phyloP scores from a whole-genome alignment of 2,888 invertebrate species.

The Gymnosoma rotundatum region DNA sequence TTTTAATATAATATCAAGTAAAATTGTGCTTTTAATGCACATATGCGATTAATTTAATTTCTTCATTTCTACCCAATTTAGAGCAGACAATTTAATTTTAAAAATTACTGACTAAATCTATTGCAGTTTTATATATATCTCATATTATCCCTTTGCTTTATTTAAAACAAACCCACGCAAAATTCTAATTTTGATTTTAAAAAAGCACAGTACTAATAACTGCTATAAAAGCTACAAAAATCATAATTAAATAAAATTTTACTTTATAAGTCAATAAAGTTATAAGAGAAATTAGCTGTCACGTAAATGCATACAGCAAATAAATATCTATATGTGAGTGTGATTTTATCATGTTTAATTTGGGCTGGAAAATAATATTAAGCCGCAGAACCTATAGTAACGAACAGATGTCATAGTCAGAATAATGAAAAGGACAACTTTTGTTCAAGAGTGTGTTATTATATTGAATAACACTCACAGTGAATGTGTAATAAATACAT shows the following conservation, averaged over 20 bases:
- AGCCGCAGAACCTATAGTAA: conserved; percentile 25
- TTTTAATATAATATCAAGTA: too few relatives aligned
- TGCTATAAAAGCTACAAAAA: not conserved
- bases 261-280: not conserved
- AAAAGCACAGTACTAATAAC: too few relatives aligned
- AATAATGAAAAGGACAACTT: conserved; percentile 40
- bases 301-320: not conserved
- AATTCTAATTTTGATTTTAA: not conserved
- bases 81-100: not conserved
- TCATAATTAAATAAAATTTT: conserved; percentile 1
- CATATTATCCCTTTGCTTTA: not conserved
- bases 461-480: conserved; percentile 12
- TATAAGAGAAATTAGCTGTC: not conserved
- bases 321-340: not conserved
- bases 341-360: not conserved
- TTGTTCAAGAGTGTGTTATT: conserved; percentile 28
- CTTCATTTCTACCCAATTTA: not conserved
- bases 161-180: not conserved
- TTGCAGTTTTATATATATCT: not conserved
- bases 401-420: conserved; percentile 55
- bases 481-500: conserved; percentile 31
- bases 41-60: too few relatives aligned
- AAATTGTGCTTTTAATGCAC: too few relatives aligned
- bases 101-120: not conserved
- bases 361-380: conserved; percentile 37